Base-by-base conservation (phyloP, 1,140 invertebrate genomes). In the Theocolax elegans region DNA sequence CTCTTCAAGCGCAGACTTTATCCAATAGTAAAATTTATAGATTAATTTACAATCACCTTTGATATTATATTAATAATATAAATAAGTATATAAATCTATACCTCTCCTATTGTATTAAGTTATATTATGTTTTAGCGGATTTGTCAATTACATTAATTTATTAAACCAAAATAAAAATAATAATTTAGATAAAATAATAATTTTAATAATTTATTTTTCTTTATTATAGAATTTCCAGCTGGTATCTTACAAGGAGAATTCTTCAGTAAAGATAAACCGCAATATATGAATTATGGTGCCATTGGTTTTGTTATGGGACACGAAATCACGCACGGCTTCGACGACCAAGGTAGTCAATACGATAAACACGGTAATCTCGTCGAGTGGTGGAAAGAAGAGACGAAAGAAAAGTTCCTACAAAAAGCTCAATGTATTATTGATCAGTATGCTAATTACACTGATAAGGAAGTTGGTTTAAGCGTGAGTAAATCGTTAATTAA, bases 171-270 rank as follows among this genome's bases (percentile, higher is more conserved):
- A n/a, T n/a, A n/a, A n/a, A n/a, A n/a, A n/a, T n/a, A n/a, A n/a
- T n/a, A n/a, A n/a, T n/a, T n/a, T n/a, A n/a, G n/a, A n/a, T n/a
- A n/a, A n/a, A n/a, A n/a, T n/a, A n/a, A n/a, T n/a, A n/a, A n/a
- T n/a, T n/a, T n/a, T n/a, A n/a, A n/a, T n/a, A n/a, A n/a, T n/a
- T n/a, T n/a, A n/a, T n/a, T n/a, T n/a, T n/a, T n/a, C n/a, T n/a
- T n/a, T n/a, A n/a, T 73, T 74, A 25, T 75, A 90, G 90, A 90
- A 81, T 93, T 94, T 79, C 92, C 92, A 2, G 92, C 92, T 74
- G 92, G 91, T 35, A 93, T 94, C 74, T 82, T 93, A 1, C 92
- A 93, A 86, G 91, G 91, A 3, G 87, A 88, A 19, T 93, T 93
- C 82, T 93, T 92, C 78, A 87, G 87, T 56, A 88, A 88, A 67